Percentiles rank a stretch among this genome's conserved stretches.
Conservation (phyloP, 1,140 invertebrate genomes). For the Sweltsa coloradensis region DNA sequence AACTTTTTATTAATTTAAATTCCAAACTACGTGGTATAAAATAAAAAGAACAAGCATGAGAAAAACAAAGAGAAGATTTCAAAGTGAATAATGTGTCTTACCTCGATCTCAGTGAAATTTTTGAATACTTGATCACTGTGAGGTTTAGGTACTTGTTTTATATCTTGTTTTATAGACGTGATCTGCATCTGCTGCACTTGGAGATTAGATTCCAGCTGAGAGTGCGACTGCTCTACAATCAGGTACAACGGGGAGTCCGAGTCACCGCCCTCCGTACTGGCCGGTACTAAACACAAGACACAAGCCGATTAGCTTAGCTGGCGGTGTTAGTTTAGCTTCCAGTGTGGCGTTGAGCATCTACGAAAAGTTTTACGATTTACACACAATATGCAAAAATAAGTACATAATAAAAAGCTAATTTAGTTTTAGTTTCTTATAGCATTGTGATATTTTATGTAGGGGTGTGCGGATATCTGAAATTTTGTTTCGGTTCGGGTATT, state of each 20-base stretch:
- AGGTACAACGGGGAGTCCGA: not conserved
- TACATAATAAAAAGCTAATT: no score
- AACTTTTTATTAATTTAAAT: no score
- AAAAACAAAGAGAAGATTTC: no score
- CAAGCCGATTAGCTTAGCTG: not conserved
- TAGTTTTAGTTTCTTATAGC: no score
- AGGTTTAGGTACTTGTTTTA: slow-evolving; percentile 24
- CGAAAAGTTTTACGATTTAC: no score
- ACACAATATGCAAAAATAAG: no score
- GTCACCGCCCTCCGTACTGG: not conserved
- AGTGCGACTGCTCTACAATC: slow-evolving; percentile 17
- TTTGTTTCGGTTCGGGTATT: no score
- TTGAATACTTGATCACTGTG: slow-evolving; percentile 22
- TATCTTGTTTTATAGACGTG: slow-evolving; percentile 26
- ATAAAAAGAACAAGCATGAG: no score
- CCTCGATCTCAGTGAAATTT: not conserved
- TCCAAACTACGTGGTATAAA: no score
- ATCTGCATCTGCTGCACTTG: slow-evolving; percentile 26
- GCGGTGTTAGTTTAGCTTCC: not conserved
- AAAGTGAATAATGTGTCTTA: not conserved
- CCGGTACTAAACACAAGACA: not conserved
- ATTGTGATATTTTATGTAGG: no score
- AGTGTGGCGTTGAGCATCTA: not conserved
- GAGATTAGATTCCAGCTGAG: slow-evolving; percentile 23
- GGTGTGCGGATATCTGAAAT: no score